Percentiles rank a stretch among this genome's conserved stretches.
These are phyloP conservation scores for Triops longicaudatus DNA, from an alignment of 1,140 invertebrate genomes.

Conservation along the genomic window DNA sequence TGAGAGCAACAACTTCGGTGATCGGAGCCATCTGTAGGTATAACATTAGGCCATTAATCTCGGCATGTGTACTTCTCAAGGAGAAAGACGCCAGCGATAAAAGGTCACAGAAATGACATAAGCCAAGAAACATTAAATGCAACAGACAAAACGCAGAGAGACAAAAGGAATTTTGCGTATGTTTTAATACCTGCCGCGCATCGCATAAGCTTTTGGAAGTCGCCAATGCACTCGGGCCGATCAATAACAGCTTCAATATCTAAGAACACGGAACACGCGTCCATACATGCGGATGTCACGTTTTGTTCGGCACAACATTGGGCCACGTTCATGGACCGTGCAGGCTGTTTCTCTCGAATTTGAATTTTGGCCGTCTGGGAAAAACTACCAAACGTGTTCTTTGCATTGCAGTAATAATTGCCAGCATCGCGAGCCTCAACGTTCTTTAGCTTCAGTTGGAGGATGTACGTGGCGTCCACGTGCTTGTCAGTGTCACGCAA, in stretches of 20 bases:
- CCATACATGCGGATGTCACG: slow-evolving; percentile 60
- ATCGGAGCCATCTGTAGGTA: slow-evolving; percentile 49
- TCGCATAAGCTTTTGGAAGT: slow-evolving; percentile 75
- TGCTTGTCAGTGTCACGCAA: slow-evolving; percentile 46
- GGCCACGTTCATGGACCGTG: slow-evolving; percentile 55
- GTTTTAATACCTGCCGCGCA: slow-evolving; percentile 57
- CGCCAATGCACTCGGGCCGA: slow-evolving; percentile 62
- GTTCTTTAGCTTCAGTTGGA: slow-evolving; percentile 60
- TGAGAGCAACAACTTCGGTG: slow-evolving; percentile 68
- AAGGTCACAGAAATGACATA: not conserved
- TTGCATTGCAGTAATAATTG: slow-evolving; percentile 69
- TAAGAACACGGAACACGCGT: slow-evolving; percentile 67
- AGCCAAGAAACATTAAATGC: not conserved
- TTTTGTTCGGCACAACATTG: slow-evolving; percentile 67
- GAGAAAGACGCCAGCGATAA: not conserved
- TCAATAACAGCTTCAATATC: slow-evolving; percentile 71
- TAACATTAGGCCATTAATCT: not conserved
- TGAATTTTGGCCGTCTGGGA: slow-evolving; percentile 61
- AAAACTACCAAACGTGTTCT: slow-evolving; percentile 64
- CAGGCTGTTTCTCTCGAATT: slow-evolving; percentile 39
- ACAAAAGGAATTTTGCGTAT: not conserved
- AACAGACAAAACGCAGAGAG: not conserved
- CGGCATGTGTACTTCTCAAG: not conserved
- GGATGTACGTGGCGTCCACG: slow-evolving; percentile 50
- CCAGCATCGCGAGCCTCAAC: slow-evolving; percentile 59